Base-by-base conservation (phyloP, 2,113 vertebrate genomes). In the Caranx ignobilis region DNA sequence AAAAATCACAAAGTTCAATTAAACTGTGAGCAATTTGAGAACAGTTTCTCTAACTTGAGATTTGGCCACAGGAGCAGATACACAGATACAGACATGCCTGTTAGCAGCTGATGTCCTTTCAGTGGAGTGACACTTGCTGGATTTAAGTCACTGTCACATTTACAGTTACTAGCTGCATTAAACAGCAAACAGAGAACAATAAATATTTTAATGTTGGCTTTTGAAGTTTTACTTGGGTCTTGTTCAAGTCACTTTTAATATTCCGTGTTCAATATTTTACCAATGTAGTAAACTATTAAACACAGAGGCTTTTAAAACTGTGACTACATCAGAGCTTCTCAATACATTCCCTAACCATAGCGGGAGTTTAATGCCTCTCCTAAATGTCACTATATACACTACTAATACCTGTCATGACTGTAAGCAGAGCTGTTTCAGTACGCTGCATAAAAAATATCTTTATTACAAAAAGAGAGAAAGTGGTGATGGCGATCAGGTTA, bases 401-500 rank as follows among this genome's bases (percentile, higher is more conserved):
- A 26, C 4, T 18, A 9, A 57, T 11, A 16, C 37, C 26, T 62
- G 47, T 43, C 1, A 48, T n/a, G 15, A n/a, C 12, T 67, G 47
- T 47, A 55, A 43, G 19, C 19, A 12, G 4, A 57, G 43, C 26
- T 70, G 16, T 59, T 75, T 81, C 32, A 56, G 19, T 34, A 10
- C 21, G 45, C 26, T 50, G 32, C 34, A 2, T 39, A 26, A 35
- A 73, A 47, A 54, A 56, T 18, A 39, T 26, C 52, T 75, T 56
- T 61, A 72, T 76, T 48, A 34, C 26, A 48, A 18, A 62, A 73
- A 57, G 18, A 71, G 21, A 60, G 39, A 47, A 34, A 26, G 5
- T 26, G 10, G 35, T 21, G 41, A 83, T 54, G 66, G 32, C 63
- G 71, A 81, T 88, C 71, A 70, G 69, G 81, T 82, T 77, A 77